These are phyloP conservation scores for Haliclona indistincta DNA, from an alignment of 37 sponge, comb jelly and placozoan species.

Conservation along the genomic window DNA sequence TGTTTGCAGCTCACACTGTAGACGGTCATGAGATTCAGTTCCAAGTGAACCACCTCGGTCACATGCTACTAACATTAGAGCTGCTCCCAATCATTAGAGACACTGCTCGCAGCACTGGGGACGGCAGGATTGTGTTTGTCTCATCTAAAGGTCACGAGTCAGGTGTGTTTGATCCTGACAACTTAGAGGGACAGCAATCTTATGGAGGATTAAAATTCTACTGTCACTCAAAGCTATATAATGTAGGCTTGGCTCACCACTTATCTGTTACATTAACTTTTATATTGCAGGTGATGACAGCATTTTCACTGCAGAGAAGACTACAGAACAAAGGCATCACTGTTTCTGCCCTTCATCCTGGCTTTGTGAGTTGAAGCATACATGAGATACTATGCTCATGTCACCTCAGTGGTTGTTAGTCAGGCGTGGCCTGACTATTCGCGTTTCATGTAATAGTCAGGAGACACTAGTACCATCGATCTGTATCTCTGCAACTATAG, in stretches of 20 bases:
- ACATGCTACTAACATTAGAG: conserved; percentile 40
- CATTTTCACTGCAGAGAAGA: conserved; percentile 53
- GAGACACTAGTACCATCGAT: too few relatives aligned
- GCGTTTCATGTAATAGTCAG: too few relatives aligned
- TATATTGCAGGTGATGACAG: conserved; percentile 45
- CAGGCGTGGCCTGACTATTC: too few relatives aligned
- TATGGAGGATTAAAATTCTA: conserved; percentile 38
- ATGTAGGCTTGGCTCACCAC: conserved; percentile 22
- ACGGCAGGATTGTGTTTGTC: conserved; percentile 36
- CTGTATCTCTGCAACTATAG: too few relatives aligned
- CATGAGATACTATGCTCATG: too few relatives aligned
- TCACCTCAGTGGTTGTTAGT: too few relatives aligned
- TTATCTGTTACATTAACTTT: too few relatives aligned
- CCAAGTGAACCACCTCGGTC: conserved; percentile 48
- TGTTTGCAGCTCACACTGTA: neutral
- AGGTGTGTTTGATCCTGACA: conserved; percentile 18
- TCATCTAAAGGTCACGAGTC: conserved; percentile 15
- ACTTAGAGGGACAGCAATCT: conserved; percentile 26
- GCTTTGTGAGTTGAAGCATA: conserved; percentile 57
- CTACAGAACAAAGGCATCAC: conserved; percentile 49
- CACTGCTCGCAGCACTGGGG: conserved; percentile 4
- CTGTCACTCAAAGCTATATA: conserved; percentile 41
- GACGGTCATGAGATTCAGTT: conserved; percentile 21
- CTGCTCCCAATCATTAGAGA: conserved; percentile 34
- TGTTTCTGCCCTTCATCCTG: conserved; percentile 65